Percentiles rank a stretch among this genome's conserved stretches.
Evolutionary conservation across 2,797 vertebrate genomes (phyloP).

Genomic region (Lacerta bilineata): DNA sequence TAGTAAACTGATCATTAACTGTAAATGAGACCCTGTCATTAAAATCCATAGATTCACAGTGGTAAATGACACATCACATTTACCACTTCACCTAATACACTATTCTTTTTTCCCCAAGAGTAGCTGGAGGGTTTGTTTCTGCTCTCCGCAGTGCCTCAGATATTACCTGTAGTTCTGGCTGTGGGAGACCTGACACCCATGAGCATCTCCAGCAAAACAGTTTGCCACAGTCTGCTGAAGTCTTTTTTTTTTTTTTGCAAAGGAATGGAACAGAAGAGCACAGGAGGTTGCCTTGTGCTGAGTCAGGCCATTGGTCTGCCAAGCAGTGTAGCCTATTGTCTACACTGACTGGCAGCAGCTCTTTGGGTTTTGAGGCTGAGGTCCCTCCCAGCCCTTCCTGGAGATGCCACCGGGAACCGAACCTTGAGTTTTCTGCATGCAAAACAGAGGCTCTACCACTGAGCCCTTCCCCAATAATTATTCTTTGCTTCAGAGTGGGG

Average conservation of each 20-base stretch:
- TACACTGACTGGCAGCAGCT: too few species aligned
- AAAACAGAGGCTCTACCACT: not conserved
- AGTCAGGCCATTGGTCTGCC: too few species aligned
- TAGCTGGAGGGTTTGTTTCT: constrained; percentile 57
- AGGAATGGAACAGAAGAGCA: too few species aligned
- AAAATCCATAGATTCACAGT: constrained; percentile 76
- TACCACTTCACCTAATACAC: constrained; percentile 67
- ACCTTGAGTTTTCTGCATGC: not conserved
- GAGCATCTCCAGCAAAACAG: not conserved
- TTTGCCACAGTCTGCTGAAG: constrained; percentile 16
- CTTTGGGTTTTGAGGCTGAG: too few species aligned
- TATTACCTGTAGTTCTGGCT: constrained; percentile 9
- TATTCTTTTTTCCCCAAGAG: constrained; percentile 18
- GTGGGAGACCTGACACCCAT: not conserved
- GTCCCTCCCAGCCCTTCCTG: not conserved
- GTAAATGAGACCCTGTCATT: constrained; percentile 79
- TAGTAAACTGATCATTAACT: constrained; percentile 75
- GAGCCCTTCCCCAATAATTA: too few species aligned
- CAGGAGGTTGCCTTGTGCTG: too few species aligned
- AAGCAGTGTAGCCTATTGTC: too few species aligned
- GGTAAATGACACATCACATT: constrained; percentile 74
- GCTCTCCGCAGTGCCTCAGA: not conserved
- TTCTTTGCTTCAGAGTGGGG: not conserved
- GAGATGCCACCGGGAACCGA: not conserved
- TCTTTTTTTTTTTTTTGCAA: not conserved